Conservation (phyloP, 2,113 vertebrate species). For the Saccopteryx leptura region DNA sequence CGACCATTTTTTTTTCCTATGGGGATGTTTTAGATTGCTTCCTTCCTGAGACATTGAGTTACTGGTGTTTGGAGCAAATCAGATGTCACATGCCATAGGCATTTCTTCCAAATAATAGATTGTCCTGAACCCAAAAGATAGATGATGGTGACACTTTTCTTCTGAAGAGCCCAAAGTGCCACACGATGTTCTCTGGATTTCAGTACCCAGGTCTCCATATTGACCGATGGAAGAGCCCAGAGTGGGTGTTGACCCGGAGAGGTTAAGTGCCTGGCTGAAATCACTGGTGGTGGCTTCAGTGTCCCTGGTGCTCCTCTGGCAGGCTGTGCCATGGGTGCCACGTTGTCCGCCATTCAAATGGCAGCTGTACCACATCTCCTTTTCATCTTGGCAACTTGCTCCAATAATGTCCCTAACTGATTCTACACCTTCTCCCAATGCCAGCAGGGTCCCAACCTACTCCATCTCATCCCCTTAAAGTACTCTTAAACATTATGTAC, state of each 20-base stretch:
- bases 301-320: slow-evolving; percentile 14
- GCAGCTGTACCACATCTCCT: background rate
- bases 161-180: background rate
- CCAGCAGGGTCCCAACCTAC: slow-evolving; percentile 2
- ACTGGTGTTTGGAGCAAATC: slow-evolving; percentile 4
- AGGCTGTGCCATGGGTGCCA: background rate
- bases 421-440: background rate
- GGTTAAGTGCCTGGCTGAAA: slow-evolving; percentile 45
- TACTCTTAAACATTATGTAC: slow-evolving; percentile 49
- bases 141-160: background rate
- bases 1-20: background rate
- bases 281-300: slow-evolving; percentile 31
- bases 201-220: slow-evolving; percentile 24
- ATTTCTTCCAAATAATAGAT: slow-evolving; percentile 29
- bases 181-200: slow-evolving; percentile 23
- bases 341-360: background rate
- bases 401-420: slow-evolving; percentile 61
- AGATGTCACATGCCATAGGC: background rate
- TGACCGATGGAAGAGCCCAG: slow-evolving; percentile 62
- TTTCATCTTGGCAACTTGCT: slow-evolving; percentile 46
- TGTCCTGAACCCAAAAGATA: background rate
- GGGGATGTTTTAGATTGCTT: background rate
- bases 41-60: slow-evolving; percentile 42
- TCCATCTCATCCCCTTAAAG: background rate
- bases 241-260: slow-evolving; percentile 40